These are phyloP conservation scores for Hirtodrosophila confusa DNA, from an alignment of 2,888 invertebrate genomes.

Conservation along the genomic window DNA sequence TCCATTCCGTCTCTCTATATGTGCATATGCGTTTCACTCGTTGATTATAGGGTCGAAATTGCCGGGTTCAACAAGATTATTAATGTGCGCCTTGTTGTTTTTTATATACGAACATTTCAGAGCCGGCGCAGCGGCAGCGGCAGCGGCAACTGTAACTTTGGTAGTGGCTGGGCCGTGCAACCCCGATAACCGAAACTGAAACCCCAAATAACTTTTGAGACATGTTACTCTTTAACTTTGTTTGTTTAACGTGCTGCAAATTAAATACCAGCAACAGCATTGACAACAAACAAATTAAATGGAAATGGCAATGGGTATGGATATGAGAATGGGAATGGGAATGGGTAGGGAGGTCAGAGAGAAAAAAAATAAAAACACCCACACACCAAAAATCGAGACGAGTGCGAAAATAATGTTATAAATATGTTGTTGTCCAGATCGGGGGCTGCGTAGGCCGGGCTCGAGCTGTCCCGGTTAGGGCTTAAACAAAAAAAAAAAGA, in stretches of 20 bases:
- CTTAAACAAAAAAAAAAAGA: slow-evolving; percentile 37
- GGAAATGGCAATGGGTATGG: slow-evolving; percentile 39
- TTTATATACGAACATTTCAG: slow-evolving; percentile 5
- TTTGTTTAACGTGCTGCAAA: slow-evolving; percentile 76
- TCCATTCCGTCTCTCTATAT: slow-evolving; percentile 58
- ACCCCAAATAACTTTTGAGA: slow-evolving; percentile 51
- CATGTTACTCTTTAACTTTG: slow-evolving; percentile 65
- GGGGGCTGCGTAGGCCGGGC: slow-evolving; percentile 51
- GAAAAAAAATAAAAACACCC: slow-evolving; percentile 29
- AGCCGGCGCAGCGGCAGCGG: too few species aligned
- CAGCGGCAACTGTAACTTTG: slow-evolving; percentile 26
- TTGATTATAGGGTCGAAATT: slow-evolving; percentile 79
- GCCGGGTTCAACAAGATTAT: slow-evolving; percentile 79
- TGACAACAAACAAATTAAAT: slow-evolving; percentile 64
- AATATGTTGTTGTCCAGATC: slow-evolving; percentile 68
- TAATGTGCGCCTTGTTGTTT: slow-evolving; percentile 73
- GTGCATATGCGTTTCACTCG: slow-evolving; percentile 78
- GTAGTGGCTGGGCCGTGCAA: slow-evolving; percentile 40
- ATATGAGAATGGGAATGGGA: slow-evolving; percentile 4
- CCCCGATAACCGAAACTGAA: slow-evolving; percentile 49
- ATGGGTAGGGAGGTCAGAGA: slow-evolving; percentile 4
- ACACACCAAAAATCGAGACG: slow-evolving; percentile 26
- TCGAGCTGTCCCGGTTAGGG: slow-evolving; percentile 52
- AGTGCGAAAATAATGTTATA: slow-evolving; percentile 78
- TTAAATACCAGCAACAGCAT: slow-evolving; percentile 58